Conservation (phyloP, 2,888 invertebrate genomes). For the Andrena camellia region DNA sequence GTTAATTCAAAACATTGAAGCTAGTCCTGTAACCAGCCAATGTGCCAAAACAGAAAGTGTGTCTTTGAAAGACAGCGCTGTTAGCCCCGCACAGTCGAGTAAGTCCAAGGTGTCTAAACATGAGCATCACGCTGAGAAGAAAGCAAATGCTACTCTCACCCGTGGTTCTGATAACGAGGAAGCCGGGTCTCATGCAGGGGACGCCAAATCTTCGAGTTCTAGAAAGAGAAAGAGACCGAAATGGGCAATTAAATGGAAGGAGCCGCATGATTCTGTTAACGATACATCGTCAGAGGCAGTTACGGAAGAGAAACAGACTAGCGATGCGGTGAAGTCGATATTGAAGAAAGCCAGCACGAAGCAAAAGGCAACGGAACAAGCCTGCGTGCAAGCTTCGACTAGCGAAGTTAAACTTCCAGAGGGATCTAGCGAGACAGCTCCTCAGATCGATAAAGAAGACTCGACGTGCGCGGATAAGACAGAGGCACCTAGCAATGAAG, state of each 20-base stretch:
- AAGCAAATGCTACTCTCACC: neutral
- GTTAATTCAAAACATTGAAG: slow-evolving; percentile 51
- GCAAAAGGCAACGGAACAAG: neutral
- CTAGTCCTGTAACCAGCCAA: slow-evolving; percentile 23
- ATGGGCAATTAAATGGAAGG: slow-evolving; percentile 18
- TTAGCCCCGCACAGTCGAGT: slow-evolving; percentile 13
- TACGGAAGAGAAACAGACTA: slow-evolving; percentile 21
- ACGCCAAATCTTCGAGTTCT: slow-evolving; percentile 6
- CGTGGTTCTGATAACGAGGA: slow-evolving; percentile 53
- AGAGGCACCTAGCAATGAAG: neutral
- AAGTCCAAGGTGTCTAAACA: slow-evolving; percentile 47
- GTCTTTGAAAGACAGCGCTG: neutral
- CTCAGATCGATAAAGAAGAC: neutral
- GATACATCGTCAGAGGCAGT: neutral
- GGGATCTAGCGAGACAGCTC: neutral
- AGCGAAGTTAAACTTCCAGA: neutral
- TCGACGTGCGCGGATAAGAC: neutral
- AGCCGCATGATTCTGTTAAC: slow-evolving; percentile 1
- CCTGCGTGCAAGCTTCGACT: neutral
- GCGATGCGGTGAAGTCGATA: slow-evolving; percentile 12
- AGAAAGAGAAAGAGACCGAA: slow-evolving; percentile 45
- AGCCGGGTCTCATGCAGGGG: neutral
- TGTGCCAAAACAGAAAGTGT: slow-evolving; percentile 22
- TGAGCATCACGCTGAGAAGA: slow-evolving; percentile 26
- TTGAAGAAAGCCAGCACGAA: neutral